Conservation (phyloP, 1,140 invertebrate genomes). For the Micrasema minimum region DNA sequence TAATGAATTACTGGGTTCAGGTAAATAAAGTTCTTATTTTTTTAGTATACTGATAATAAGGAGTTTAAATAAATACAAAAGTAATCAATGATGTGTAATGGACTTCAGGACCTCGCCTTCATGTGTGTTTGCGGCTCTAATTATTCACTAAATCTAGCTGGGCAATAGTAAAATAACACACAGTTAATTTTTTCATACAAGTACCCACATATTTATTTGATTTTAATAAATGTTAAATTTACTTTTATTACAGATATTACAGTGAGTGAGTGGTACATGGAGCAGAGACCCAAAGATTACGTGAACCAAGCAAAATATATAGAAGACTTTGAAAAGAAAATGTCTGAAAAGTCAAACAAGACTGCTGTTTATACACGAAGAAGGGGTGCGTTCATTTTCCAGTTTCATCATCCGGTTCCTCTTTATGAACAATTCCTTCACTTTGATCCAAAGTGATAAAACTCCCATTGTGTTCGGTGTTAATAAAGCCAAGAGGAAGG, state of each 20-base stretch:
- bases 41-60: too few species aligned
- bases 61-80: too few species aligned
- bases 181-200: too few species aligned
- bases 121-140: too few species aligned
- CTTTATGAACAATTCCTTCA: slow-evolving; percentile 26
- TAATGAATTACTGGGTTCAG: slow-evolving; percentile 76
- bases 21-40: slow-evolving; percentile 53
- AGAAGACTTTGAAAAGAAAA: slow-evolving; percentile 62
- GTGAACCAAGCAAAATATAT: slow-evolving; percentile 63
- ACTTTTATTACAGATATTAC: slow-evolving; percentile 64
- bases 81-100: too few species aligned
- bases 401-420: slow-evolving; percentile 34
- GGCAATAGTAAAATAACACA: too few species aligned
- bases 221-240: too few species aligned
- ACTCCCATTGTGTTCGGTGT: slow-evolving; percentile 38
- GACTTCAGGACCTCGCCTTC: too few species aligned
- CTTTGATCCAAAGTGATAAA: slow-evolving; percentile 29
- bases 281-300: slow-evolving; percentile 64
- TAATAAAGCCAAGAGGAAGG: slow-evolving; percentile 18
- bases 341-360: slow-evolving; percentile 37
- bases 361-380: slow-evolving; percentile 12
- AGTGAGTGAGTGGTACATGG: slow-evolving; percentile 61
- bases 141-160: too few species aligned
- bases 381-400: slow-evolving; percentile 36
- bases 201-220: too few species aligned